phyloP scores from a whole-genome alignment of 2,113 vertebrate genomes.

The Aphelocoma coerulescens region DNA sequence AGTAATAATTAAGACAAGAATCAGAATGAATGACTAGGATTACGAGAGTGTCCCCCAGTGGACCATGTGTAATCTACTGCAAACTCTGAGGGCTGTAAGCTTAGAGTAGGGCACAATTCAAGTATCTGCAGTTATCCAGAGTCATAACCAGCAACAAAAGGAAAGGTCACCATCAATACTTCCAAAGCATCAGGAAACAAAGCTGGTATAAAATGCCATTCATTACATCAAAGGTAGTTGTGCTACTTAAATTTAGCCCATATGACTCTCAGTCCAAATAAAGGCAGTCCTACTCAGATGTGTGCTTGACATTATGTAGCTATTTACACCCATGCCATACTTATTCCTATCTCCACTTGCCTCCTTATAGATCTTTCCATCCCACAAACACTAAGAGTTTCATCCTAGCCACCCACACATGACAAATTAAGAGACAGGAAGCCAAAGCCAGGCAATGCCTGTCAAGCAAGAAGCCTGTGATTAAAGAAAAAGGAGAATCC shows the following conservation, averaged over 20 bases:
- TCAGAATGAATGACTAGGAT: constrained; percentile 34
- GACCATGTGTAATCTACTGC: background rate
- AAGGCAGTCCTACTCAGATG: background rate
- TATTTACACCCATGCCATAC: background rate
- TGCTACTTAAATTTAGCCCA: background rate
- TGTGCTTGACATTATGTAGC: background rate
- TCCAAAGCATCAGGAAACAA: background rate
- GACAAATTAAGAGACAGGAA: constrained; percentile 7
- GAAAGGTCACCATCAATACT: background rate
- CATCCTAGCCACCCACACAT: background rate
- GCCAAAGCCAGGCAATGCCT: background rate
- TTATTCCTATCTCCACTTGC: background rate
- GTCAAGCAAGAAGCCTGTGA: background rate
- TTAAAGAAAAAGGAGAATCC: background rate
- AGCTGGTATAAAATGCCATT: background rate
- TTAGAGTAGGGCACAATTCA: background rate
- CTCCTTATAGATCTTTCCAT: background rate
- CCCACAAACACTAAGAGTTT: background rate
- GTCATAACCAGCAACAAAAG: background rate
- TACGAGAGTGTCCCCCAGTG: constrained; percentile 3
- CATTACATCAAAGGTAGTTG: background rate
- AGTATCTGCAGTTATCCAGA: background rate
- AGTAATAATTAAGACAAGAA: constrained; percentile 12
- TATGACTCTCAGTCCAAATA: background rate
- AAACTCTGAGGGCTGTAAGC: background rate